Evolutionary conservation across 2,888 invertebrate species (phyloP).

Genomic region (Oscheius sp.): DNA sequence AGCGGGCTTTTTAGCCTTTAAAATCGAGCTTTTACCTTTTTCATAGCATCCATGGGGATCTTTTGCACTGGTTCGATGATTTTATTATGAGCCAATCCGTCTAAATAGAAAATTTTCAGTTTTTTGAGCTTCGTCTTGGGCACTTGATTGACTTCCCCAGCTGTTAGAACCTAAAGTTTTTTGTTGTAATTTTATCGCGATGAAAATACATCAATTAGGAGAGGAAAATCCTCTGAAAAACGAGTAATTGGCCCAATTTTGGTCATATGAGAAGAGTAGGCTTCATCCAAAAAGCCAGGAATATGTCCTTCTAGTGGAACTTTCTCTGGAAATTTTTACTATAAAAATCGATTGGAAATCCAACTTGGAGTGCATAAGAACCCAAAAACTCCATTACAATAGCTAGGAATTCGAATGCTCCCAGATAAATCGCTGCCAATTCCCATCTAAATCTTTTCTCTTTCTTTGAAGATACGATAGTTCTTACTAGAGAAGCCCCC

Average conservation of each 20-base stretch:
- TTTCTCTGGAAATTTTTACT: background rate
- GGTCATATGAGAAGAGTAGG: conserved; percentile 1
- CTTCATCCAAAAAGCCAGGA: background rate
- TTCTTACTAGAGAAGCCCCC: conserved; percentile 20
- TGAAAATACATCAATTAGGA: background rate
- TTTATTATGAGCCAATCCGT: background rate
- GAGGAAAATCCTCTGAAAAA: conserved; percentile 16
- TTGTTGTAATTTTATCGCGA: background rate
- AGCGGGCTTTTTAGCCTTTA: no score
- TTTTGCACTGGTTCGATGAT: conserved; percentile 1
- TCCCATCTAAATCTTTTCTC: conserved; percentile 1
- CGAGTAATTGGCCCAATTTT: conserved; percentile 18
- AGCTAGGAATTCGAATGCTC: conserved; percentile 18
- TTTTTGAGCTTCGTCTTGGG: background rate
- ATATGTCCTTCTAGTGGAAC: conserved; percentile 8
- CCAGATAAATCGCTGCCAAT: conserved; percentile 22
- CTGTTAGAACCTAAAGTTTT: background rate
- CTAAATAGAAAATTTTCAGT: background rate
- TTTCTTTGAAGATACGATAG: background rate
- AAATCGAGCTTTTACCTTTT: background rate
- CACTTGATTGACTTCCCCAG: background rate
- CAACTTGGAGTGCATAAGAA: background rate
- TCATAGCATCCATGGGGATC: background rate
- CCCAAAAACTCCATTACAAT: conserved; percentile 19
- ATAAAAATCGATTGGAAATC: background rate